These are phyloP conservation scores for Pelobates fuscus DNA, from an alignment of 2,113 vertebrate species.

Conservation along the genomic window DNA sequence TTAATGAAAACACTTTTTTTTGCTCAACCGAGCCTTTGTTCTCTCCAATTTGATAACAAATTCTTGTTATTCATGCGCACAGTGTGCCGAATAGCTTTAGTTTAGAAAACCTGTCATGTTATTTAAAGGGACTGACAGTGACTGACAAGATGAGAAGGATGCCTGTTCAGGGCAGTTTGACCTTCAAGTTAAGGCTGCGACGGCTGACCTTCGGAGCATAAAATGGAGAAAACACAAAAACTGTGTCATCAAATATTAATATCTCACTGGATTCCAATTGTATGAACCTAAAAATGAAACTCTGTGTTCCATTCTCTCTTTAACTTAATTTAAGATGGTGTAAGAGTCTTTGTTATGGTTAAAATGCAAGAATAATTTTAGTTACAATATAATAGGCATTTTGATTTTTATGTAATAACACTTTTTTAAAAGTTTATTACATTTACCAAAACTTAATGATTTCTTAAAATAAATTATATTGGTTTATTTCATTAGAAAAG, in stretches of 20 bases:
- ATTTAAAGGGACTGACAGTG: slow-evolving; percentile 40
- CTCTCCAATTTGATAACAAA: slow-evolving; percentile 3
- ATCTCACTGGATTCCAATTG: slow-evolving; percentile 10
- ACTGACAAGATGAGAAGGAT: slow-evolving; percentile 46
- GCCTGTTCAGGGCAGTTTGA: slow-evolving; percentile 46
- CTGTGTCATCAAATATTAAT: slow-evolving; percentile 41
- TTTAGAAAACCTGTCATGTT: slow-evolving; percentile 45
- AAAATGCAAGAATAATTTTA: neutral
- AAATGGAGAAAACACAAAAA: slow-evolving; percentile 38
- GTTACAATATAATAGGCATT: no score
- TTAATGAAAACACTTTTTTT: neutral
- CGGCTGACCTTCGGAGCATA: slow-evolving; percentile 43
- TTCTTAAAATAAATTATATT: no score
- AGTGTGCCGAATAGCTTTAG: slow-evolving; percentile 11
- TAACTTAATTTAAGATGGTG: slow-evolving; percentile 21
- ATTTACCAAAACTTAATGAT: no score
- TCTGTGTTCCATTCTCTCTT: neutral
- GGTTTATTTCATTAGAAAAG: no score
- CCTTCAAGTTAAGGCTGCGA: slow-evolving; percentile 48
- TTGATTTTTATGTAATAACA: no score
- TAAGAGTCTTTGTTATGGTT: neutral
- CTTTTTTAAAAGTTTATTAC: no score
- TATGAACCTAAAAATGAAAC: slow-evolving; percentile 18
- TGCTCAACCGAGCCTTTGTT: neutral
- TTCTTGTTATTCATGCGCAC: slow-evolving; percentile 30